Conservation (phyloP, 2,888 invertebrate species). For the Drosophila paracracens region DNA sequence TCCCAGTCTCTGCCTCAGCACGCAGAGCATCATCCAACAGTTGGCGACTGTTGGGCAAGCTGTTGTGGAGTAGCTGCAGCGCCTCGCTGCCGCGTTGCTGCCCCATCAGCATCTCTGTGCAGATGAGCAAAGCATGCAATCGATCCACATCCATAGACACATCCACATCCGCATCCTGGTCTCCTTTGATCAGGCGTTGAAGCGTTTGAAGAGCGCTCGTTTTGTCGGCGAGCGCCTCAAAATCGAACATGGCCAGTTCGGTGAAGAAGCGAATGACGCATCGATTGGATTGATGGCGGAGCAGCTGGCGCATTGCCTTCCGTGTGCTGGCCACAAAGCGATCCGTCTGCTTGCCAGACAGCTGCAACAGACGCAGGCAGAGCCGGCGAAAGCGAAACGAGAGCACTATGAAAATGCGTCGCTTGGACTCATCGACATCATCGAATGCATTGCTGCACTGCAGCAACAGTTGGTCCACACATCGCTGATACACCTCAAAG, state of each 20-base stretch:
- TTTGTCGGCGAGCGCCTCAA: constrained; percentile 79
- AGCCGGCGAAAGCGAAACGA: constrained; percentile 88
- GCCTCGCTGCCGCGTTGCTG: constrained; percentile 59
- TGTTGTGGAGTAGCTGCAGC: constrained; percentile 57
- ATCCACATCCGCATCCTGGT: constrained; percentile 23
- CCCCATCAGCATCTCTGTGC: constrained; percentile 75
- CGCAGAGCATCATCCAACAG: constrained; percentile 64
- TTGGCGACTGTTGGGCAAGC: not conserved
- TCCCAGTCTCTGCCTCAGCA: constrained; percentile 9
- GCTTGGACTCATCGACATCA: constrained; percentile 83
- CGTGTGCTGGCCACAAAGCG: not conserved
- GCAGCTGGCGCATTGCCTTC: constrained; percentile 85
- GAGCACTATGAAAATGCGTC: constrained; percentile 86
- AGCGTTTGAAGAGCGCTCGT: constrained; percentile 81
- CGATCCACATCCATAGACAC: constrained; percentile 49
- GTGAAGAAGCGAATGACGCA: constrained; percentile 87
- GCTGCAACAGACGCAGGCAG: constrained; percentile 85
- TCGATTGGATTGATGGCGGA: constrained; percentile 86
- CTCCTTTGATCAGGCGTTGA: constrained; percentile 84
- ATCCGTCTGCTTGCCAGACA: constrained; percentile 80
- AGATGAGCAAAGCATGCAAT: constrained; percentile 71
- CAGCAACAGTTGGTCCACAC: constrained; percentile 86
- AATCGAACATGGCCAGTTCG: constrained; percentile 88
- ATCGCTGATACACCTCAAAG: constrained; percentile 87
- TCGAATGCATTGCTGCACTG: constrained; percentile 83